Percentiles rank a stretch among this genome's conserved stretches.
These are phyloP conservation scores for Panopea generosa DNA, from an alignment of 2,888 invertebrate genomes.

Conservation along the genomic window DNA sequence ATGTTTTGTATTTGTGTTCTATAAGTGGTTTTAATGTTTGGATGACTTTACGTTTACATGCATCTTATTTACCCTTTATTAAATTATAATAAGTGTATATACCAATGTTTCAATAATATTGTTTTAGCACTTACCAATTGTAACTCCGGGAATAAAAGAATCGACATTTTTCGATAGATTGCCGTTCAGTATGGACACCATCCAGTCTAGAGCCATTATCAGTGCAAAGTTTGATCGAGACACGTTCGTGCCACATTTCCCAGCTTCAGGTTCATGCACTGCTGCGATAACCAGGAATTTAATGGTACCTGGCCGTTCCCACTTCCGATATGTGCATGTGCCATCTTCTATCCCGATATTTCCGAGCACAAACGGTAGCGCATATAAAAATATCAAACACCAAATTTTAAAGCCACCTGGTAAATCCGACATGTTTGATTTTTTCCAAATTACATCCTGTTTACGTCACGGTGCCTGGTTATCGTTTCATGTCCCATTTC, in stretches of 20 bases:
- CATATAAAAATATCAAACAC: background rate
- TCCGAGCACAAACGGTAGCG: background rate
- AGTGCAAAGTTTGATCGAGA: conserved; percentile 32
- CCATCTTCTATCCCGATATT: conserved; percentile 27
- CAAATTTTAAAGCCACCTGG: too few relatives aligned
- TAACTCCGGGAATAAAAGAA: conserved; percentile 37
- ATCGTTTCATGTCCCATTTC: too few relatives aligned
- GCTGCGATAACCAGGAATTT: conserved; percentile 48
- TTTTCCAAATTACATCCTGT: too few relatives aligned
- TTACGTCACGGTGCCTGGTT: too few relatives aligned
- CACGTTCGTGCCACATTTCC: conserved; percentile 31
- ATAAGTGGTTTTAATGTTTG: too few relatives aligned
- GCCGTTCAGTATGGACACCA: conserved; percentile 36
- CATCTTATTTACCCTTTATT: too few relatives aligned
- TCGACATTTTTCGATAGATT: background rate
- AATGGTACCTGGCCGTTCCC: conserved; percentile 33
- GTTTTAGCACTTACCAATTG: conserved; percentile 33
- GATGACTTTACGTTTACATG: too few relatives aligned
- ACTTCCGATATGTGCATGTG: conserved; percentile 41
- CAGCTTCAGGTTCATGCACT: conserved; percentile 34
- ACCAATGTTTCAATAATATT: background rate
- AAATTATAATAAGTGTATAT: too few relatives aligned
- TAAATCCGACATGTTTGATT: too few relatives aligned
- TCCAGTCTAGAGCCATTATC: conserved; percentile 47
- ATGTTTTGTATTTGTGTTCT: too few relatives aligned